Base-by-base conservation (phyloP, 2,797 vertebrate species). In the Nasua narica region DNA sequence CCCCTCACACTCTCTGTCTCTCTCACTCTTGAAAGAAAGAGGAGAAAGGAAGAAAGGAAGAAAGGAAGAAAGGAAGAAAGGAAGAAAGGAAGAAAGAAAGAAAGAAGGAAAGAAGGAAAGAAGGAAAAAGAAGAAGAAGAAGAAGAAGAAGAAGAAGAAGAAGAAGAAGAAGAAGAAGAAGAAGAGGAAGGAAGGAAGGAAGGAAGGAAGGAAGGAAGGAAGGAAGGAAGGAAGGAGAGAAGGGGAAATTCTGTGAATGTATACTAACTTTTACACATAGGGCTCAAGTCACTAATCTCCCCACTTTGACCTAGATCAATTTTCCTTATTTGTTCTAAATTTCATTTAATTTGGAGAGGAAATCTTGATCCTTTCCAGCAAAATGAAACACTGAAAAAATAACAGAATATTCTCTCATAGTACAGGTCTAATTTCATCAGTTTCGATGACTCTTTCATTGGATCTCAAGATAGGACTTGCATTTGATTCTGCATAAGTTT, bases 311-410 rank as follows among this genome's bases (percentile, higher is more conserved):
- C 15, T 15, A 52, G 29, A 65, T n/a, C 19, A 92, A n/a, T 65
- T 72, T 0, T 79, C 9, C n/a, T 76, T 69, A 13, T 62, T 91
- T 91, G 9, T 58, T 62, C 16, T 90, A 67, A 90, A 79, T 91
- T 48, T 62, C 12, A 84, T 67, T 72, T 19, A 72, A 3, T 46
- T 40, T 70, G 7, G 3, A 35, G 0, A 93, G 25, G 4, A 54
- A 67, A 25, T 23, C 2, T 77, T 94, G 35, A 78, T 81, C 16
- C 1, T 78, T 4, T 46, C 40, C 62, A 74, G 19, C 70, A 69
- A 70, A 79, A 40, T 87, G 12, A 87, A 78, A 58, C 29, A 1
- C 25, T 81, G 35, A 60, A 60, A 88, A 93, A 85, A 35, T 40
- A 60, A 62, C 8, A 70, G 9, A 74, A 40, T 4, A 40, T 40